These are phyloP conservation scores for Chrysogorgia sp. DNA, from an alignment of 92 coral and sea anemone genomes.

Conservation along the genomic window DNA sequence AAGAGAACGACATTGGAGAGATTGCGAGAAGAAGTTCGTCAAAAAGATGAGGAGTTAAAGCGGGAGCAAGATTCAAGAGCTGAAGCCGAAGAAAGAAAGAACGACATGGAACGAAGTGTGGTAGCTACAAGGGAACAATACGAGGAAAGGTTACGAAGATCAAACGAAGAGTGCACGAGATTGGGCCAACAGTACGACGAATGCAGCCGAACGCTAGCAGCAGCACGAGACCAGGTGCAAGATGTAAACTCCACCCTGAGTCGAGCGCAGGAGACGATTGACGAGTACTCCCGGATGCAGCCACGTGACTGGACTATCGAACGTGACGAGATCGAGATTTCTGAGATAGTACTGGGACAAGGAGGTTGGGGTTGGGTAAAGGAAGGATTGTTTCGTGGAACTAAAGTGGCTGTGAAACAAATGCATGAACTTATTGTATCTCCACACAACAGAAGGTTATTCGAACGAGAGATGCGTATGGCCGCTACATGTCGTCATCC, in stretches of 20 bases:
- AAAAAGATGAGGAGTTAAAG: not conserved
- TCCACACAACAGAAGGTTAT: constrained; percentile 89
- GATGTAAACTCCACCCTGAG: constrained; percentile 6
- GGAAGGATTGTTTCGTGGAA: constrained; percentile 89
- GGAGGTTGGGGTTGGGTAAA: constrained; percentile 96
- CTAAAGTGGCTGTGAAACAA: constrained; percentile 84
- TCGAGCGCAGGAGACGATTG: constrained; percentile 70
- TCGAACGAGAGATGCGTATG: constrained; percentile 98
- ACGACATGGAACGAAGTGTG: constrained; percentile 4
- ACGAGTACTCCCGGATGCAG: constrained; percentile 86
- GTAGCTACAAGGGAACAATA: not conserved
- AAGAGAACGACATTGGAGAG: constrained; percentile 3
- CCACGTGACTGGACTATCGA: constrained; percentile 97
- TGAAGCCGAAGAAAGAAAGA: constrained; percentile 2
- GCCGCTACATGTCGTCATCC: constrained; percentile 97
- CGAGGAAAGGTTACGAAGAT: constrained; percentile 14
- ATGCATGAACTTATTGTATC: constrained; percentile 92
- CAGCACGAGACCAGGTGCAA: constrained; percentile 6
- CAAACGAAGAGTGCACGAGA: constrained; percentile 13
- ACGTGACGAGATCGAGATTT: constrained; percentile 80
- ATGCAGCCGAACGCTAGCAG: constrained; percentile 1
- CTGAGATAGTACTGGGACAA: constrained; percentile 72
- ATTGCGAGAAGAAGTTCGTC: constrained; percentile 7
- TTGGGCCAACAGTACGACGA: constrained; percentile 10
- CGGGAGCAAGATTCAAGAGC: constrained; percentile 4